Evolutionary conservation across 2,888 invertebrate genomes (phyloP), one percentile per base, ranked within the genome.

Genomic region (Melanchra persicariae): DNA sequence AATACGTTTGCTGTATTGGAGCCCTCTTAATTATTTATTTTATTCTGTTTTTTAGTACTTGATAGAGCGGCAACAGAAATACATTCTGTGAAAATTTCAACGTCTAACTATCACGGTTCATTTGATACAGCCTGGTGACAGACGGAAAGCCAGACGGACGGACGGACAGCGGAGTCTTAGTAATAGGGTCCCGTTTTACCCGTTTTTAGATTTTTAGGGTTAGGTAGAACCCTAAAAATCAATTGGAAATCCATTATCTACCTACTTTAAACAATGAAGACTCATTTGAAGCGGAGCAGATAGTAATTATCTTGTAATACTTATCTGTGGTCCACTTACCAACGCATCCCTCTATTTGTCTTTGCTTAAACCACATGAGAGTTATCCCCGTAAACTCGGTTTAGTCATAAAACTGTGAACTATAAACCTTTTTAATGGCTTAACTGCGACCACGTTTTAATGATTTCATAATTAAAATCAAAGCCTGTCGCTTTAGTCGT

Each of bases 241-340:
- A 70, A 76, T 82, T 67, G 72, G 22, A 59, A 59, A 73, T 63
- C 62, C 76, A 70, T 68, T 79, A 75, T 70, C 80, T 62, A 68
- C 58, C 80, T 62, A 68, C 58, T 70, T 61, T 61, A 82, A 75
- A 81, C 71, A 81, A 83, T 79, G 72, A 62, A 60, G 59, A 59
- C 49, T 45, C 61, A 70, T 70, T 63, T 12, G 43, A 30, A 60
- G 34, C 51, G 30, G 34, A 47, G 55, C 63, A 69, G 55, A 74
- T 62, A 65, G 58, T 67, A 82, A 79, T 81, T 81, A 76, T 70
- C 72, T 70, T 68, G 61, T 68, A 72, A 70, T 74, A 70, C 66
- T 54, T 81, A 64, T 71, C 40, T 71, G 19, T 71, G 58, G 51
- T 67, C 70, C 71, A 82, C 68, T 74, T 74, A 65, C 70, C 30